These are phyloP conservation scores for Caenorhabditis sp. DNA, from an alignment of 2,888 invertebrate genomes.

Conservation along the genomic window DNA sequence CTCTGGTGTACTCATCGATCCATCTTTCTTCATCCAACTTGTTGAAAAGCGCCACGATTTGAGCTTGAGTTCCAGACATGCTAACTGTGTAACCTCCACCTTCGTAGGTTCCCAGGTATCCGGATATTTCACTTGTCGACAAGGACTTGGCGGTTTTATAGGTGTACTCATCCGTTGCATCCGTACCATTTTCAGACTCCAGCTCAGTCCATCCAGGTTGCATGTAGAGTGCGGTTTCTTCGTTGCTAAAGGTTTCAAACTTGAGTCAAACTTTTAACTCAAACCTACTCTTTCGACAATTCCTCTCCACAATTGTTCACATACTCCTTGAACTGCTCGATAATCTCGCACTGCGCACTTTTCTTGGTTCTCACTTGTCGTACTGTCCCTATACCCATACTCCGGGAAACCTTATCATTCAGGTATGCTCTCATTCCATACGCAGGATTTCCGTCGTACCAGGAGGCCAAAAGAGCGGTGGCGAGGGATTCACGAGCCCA, in stretches of 20 bases:
- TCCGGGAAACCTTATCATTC: conserved; percentile 85
- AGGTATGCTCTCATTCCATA: conserved; percentile 85
- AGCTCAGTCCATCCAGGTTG: conserved; percentile 51
- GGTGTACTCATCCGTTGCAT: conserved; percentile 59
- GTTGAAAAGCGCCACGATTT: conserved; percentile 78
- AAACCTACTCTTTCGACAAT: conserved; percentile 36
- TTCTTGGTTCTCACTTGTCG: conserved; percentile 84
- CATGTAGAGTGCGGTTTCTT: conserved; percentile 59
- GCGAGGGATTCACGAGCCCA: conserved; percentile 71
- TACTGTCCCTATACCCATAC: conserved; percentile 86
- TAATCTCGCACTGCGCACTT: conserved; percentile 60
- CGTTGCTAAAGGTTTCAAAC: conserved; percentile 33
- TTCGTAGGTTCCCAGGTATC: conserved; percentile 62
- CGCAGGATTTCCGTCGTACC: conserved; percentile 85
- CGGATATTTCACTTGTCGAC: conserved; percentile 49
- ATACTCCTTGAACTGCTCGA: conserved; percentile 41
- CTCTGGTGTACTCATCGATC: conserved; percentile 84
- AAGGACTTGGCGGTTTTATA: conserved; percentile 65
- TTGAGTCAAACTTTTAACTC: background rate
- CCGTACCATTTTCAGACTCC: conserved; percentile 40
- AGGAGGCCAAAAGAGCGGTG: conserved; percentile 84
- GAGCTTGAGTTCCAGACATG: conserved; percentile 67
- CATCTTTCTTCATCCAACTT: conserved; percentile 82
- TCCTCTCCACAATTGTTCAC: conserved; percentile 66
- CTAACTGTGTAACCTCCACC: conserved; percentile 74